A percentile compares a stretch with the other conserved stretches of the same genome.
phyloP scores from a whole-genome alignment of 2,797 vertebrate species.

The Sardinella longiceps region DNA sequence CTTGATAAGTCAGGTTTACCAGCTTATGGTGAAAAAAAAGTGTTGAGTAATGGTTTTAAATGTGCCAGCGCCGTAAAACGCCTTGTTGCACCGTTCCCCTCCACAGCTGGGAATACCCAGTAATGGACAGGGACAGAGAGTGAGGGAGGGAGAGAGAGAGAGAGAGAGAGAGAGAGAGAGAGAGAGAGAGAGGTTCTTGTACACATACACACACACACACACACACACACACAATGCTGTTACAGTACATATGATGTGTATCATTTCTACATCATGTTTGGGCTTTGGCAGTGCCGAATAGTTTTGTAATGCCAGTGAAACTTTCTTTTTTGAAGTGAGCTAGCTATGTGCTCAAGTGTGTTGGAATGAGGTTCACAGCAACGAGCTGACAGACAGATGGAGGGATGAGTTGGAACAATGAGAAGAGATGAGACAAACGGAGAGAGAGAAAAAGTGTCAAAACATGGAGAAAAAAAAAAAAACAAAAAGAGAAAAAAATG shows the following conservation, averaged over 20 bases:
- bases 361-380: not conserved
- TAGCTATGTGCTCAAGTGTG: not conserved
- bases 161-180: not conserved
- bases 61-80: slow-evolving; percentile 34
- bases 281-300: not conserved
- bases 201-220: not conserved
- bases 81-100: slow-evolving; percentile 2
- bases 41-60: slow-evolving; percentile 40
- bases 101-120: slow-evolving; percentile 13
- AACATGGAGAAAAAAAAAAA: not conserved
- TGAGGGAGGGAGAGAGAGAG: not conserved
- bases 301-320: not conserved
- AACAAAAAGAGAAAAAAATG: not conserved
- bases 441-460: not conserved
- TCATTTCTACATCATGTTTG: not conserved
- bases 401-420: not conserved
- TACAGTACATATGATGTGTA: not conserved
- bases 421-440: not conserved
- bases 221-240: not conserved
- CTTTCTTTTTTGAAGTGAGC: not conserved
- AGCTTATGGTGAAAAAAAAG: slow-evolving; percentile 33
- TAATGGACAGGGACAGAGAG: slow-evolving; percentile 8
- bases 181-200: not conserved
- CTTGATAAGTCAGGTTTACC: slow-evolving; percentile 33
- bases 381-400: not conserved